Evolutionary conservation across 2,888 invertebrate genomes (phyloP).

Genomic region (Spialia ferax): DNA sequence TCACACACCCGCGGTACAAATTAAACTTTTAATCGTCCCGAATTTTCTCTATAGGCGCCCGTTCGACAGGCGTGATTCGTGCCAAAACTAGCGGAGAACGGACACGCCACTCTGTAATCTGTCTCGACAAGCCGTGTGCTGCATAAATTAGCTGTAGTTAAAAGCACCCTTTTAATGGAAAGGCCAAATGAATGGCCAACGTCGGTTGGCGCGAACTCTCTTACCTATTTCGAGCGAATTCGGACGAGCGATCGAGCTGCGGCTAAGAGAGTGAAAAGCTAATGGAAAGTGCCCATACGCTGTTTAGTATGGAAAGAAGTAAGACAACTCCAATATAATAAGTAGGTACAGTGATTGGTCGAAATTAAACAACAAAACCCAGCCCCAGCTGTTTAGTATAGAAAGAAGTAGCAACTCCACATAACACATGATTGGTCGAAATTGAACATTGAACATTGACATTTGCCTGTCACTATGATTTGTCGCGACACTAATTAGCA

Average conservation of each 20-base stretch:
- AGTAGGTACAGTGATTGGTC: background rate
- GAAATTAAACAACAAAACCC: no score
- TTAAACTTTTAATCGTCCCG: slow-evolving; percentile 32
- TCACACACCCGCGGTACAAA: slow-evolving; percentile 17
- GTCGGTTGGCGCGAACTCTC: slow-evolving; percentile 38
- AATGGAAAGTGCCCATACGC: background rate
- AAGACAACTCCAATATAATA: background rate
- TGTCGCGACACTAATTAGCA: no score
- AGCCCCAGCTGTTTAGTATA: no score
- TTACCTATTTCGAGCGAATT: slow-evolving; percentile 39
- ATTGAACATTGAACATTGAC: no score
- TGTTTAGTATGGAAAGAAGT: background rate
- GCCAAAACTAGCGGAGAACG: slow-evolving; percentile 58
- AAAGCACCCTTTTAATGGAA: slow-evolving; percentile 78
- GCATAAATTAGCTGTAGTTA: slow-evolving; percentile 81
- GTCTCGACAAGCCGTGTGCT: slow-evolving; percentile 74
- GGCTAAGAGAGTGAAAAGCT: background rate
- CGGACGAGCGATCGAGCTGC: slow-evolving; percentile 28
- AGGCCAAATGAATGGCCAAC: slow-evolving; percentile 74
- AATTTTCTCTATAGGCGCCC: slow-evolving; percentile 36
- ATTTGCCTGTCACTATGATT: no score
- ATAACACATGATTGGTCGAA: no score
- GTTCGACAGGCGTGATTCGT: slow-evolving; percentile 63
- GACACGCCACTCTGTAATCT: slow-evolving; percentile 78
- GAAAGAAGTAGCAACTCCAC: no score